phyloP scores from a whole-genome alignment of 1,140 invertebrate genomes.

The Drosophila varians region DNA sequence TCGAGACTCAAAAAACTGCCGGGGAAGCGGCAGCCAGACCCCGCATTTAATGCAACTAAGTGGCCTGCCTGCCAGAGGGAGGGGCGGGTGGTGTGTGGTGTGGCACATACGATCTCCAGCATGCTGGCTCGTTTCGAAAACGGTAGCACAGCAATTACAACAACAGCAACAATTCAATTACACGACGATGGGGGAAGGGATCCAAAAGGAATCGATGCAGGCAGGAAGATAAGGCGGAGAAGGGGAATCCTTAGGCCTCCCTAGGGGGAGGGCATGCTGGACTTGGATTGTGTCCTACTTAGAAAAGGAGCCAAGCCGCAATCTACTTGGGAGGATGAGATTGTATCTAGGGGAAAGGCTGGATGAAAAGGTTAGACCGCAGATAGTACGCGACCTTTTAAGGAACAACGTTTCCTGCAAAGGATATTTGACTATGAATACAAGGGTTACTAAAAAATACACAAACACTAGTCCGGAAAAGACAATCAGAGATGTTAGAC shows the following conservation, averaged over 20 bases:
- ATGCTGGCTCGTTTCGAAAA: slow-evolving; percentile 65
- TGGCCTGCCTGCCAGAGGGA: slow-evolving; percentile 25
- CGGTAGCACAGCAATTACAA: slow-evolving; percentile 81
- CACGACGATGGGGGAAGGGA: slow-evolving; percentile 18
- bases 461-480: no score
- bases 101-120: slow-evolving; percentile 19
- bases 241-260: background rate
- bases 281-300: background rate
- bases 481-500: no score
- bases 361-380: no score
- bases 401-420: background rate
- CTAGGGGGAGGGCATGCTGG: background rate
- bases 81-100: background rate
- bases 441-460: background rate
- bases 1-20: slow-evolving; percentile 52
- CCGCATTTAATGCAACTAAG: slow-evolving; percentile 59
- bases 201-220: slow-evolving; percentile 24
- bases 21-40: slow-evolving; percentile 14
- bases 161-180: slow-evolving; percentile 82
- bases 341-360: no score
- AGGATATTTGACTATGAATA: background rate
- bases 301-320: background rate
- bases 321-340: background rate
- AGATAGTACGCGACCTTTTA: background rate
- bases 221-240: slow-evolving; percentile 43